These are phyloP conservation scores for Parnassius apollo DNA, from an alignment of 2,888 invertebrate genomes.

Conservation along the genomic window DNA sequence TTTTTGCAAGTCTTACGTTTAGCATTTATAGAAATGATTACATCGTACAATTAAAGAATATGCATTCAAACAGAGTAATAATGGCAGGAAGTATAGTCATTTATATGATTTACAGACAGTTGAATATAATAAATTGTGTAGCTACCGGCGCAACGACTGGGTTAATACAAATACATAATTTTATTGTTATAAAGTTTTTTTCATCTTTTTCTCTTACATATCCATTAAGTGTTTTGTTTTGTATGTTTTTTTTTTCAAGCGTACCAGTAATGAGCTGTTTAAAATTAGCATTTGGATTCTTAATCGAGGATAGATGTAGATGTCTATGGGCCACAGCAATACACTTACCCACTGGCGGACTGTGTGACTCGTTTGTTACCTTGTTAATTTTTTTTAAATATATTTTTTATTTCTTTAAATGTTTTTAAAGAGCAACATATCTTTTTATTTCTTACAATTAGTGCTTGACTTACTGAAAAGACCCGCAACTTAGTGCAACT, in stretches of 20 bases:
- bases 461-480: too few relatives aligned
- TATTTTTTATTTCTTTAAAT: too few relatives aligned
- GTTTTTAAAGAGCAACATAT: too few relatives aligned
- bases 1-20: constrained; percentile 21
- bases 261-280: neutral
- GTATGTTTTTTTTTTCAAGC: neutral
- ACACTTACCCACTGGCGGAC: too few relatives aligned
- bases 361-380: too few relatives aligned
- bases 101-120: constrained; percentile 37
- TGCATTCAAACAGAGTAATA: constrained; percentile 29
- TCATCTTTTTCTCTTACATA: neutral
- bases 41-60: constrained; percentile 28
- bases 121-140: constrained; percentile 27
- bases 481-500: too few relatives aligned
- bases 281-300: too few relatives aligned
- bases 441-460: too few relatives aligned
- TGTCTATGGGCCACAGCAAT: too few relatives aligned
- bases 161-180: constrained; percentile 1
- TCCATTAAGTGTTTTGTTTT: constrained; percentile 1
- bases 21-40: constrained; percentile 27
- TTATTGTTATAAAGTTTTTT: constrained; percentile 10
- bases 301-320: too few relatives aligned
- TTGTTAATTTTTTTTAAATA: too few relatives aligned
- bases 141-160: constrained; percentile 3
- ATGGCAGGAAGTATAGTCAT: constrained; percentile 40